A percentile compares a stretch with the other conserved stretches of the same genome.
Evolutionary conservation across 2,113 vertebrate species (phyloP).

Genomic region (Neoarius graeffei): DNA sequence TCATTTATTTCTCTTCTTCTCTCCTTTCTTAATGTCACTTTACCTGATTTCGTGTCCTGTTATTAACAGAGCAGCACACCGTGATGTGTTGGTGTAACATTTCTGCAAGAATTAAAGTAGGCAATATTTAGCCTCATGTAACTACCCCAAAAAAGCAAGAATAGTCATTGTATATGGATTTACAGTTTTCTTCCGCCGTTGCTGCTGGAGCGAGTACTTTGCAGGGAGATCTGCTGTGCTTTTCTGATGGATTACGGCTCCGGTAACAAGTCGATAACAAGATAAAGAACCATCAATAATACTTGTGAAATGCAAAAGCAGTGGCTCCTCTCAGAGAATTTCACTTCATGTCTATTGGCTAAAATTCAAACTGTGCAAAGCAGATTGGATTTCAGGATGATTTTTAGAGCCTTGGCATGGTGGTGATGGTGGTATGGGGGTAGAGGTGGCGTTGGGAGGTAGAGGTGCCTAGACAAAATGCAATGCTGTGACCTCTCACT

Average conservation of each 20-base stretch:
- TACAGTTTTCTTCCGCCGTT: constrained; percentile 3
- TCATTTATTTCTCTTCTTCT: not conserved
- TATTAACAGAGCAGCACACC: constrained; percentile 7
- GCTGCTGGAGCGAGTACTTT: not conserved
- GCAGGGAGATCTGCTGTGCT: not conserved
- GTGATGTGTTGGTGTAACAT: constrained; percentile 10
- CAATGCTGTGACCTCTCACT: constrained; percentile 11
- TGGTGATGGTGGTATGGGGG: not conserved
- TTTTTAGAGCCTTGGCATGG: not conserved
- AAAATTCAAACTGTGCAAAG: constrained; percentile 20
- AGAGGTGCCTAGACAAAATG: not conserved
- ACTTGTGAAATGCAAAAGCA: constrained; percentile 24
- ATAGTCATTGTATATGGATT: not conserved
- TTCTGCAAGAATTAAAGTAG: constrained; percentile 28
- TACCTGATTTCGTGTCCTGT: not conserved
- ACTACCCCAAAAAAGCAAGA: not conserved
- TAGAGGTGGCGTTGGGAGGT: not conserved
- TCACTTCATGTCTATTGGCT: not conserved
- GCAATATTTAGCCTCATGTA: not conserved
- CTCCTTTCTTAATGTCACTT: not conserved
- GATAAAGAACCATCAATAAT: constrained; percentile 28
- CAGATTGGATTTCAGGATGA: constrained; percentile 2
- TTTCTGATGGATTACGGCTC: constrained; percentile 13
- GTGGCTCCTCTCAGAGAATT: not conserved
- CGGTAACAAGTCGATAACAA: constrained; percentile 23